phyloP scores from a whole-genome alignment of 2,113 vertebrate species.

The Ictidomys tridecemlineatus region DNA sequence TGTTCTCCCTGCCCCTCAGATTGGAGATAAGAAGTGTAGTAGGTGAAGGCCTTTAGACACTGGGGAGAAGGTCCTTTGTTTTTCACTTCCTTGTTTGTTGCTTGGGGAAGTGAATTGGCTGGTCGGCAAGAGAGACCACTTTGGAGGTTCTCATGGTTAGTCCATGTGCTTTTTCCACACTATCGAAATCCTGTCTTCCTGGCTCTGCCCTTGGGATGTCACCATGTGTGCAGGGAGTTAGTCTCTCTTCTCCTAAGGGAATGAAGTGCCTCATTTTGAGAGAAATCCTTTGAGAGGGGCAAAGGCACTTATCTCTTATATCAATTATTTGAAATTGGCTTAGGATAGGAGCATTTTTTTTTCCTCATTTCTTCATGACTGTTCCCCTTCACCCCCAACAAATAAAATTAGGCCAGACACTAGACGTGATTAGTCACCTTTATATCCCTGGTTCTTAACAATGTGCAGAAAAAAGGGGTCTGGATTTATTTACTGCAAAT shows the following conservation, averaged over 20 bases:
- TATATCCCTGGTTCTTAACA: background rate
- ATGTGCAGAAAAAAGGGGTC: background rate
- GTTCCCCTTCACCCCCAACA: background rate
- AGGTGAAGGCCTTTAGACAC: background rate
- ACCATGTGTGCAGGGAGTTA: background rate
- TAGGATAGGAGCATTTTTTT: background rate
- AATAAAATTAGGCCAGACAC: background rate
- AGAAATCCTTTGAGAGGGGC: background rate
- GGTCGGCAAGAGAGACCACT: background rate
- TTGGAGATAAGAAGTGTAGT: background rate
- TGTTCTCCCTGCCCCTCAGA: too few relatives aligned
- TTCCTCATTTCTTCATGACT: background rate
- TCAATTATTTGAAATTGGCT: background rate
- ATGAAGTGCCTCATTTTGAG: background rate
- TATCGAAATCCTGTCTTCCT: background rate
- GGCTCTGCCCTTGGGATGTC: background rate
- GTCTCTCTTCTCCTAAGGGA: background rate
- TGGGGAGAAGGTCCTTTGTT: background rate
- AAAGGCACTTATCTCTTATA: background rate
- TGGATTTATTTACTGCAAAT: constrained; percentile 48
- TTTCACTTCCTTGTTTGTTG: background rate
- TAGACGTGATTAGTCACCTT: background rate
- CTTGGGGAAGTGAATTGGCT: background rate
- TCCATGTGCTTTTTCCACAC: background rate
- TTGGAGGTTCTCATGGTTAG: accelerated